Conservation (phyloP, 1,140 invertebrate genomes). For the Agraylea sexmaculata region DNA sequence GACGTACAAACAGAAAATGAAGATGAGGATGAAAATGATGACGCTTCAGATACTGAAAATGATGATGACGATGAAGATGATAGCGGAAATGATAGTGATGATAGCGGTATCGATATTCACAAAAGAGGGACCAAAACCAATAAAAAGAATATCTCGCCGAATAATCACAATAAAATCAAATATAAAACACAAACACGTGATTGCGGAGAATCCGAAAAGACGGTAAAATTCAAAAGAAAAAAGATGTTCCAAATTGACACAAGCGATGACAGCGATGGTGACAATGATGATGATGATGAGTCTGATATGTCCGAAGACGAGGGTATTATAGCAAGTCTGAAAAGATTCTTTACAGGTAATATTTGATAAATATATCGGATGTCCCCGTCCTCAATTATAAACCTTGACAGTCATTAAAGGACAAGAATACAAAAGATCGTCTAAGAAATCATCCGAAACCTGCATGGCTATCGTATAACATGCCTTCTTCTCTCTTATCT, state of each 20-base stretch:
- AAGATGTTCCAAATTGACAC: conserved; percentile 22
- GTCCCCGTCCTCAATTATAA: conserved; percentile 32
- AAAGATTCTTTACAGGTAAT: conserved; percentile 40
- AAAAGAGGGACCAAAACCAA: conserved; percentile 16
- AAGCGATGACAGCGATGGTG: conserved; percentile 31
- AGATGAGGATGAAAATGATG: conserved; percentile 29
- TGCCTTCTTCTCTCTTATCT: conserved; percentile 15
- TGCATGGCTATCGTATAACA: conserved; percentile 35
- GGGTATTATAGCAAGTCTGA: conserved; percentile 38
- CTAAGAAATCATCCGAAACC: conserved; percentile 22
- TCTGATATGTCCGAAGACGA: conserved; percentile 40
- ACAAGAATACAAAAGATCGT: conserved; percentile 20
- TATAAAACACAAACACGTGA: conserved; percentile 6
- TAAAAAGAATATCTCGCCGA: conserved; percentile 14
- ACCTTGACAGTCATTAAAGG: no score
- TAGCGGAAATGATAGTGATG: conserved; percentile 27
- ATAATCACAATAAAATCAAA: conserved; percentile 13
- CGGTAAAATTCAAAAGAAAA: conserved; percentile 12
- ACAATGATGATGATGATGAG: conserved; percentile 36
- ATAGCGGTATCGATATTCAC: conserved; percentile 24
- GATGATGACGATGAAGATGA: conserved; percentile 31
- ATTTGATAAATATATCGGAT: conserved; percentile 31
- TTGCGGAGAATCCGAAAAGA: no score
- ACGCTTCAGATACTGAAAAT: conserved; percentile 26
- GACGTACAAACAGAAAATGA: conserved; percentile 32